Conservation (phyloP, 1,140 invertebrate genomes). For the Zaprionus gabonicus region DNA sequence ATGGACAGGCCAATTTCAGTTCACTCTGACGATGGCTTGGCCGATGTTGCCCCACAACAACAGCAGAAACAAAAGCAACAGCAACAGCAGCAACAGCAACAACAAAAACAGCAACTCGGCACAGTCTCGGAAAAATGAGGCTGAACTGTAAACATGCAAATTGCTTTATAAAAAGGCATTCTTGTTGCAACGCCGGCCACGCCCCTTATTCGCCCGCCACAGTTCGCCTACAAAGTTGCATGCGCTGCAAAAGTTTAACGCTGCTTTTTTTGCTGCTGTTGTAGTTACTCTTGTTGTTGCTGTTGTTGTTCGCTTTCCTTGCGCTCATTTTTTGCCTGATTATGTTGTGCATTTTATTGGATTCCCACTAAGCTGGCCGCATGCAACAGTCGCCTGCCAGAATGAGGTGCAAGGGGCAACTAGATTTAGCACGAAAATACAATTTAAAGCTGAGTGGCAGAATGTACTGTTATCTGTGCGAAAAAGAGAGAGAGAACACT, state of each 20-base stretch:
- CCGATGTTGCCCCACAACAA: constrained; percentile 20
- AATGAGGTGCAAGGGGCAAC: not conserved
- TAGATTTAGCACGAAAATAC: not conserved
- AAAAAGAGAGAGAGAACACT: not conserved
- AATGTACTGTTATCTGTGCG: not conserved
- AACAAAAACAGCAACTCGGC: constrained; percentile 8
- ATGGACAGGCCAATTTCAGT: constrained; percentile 39
- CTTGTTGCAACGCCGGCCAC: constrained; percentile 20
- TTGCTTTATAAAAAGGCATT: constrained; percentile 59
- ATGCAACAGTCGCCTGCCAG: not conserved
- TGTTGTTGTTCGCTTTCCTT: not conserved
- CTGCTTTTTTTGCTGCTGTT: not conserved
- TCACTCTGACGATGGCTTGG: constrained; percentile 15
- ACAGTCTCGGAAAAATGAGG: constrained; percentile 8
- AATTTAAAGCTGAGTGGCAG: not conserved
- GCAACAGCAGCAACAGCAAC: not conserved
- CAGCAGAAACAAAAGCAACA: not conserved
- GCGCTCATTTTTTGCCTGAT: constrained; percentile 20
- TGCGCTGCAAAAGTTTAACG: not conserved
- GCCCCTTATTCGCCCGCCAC: not conserved
- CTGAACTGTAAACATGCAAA: constrained; percentile 51
- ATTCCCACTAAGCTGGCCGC: constrained; percentile 28
- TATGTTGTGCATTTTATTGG: constrained; percentile 35
- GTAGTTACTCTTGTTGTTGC: not conserved
- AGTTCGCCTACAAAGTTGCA: not conserved